A percentile compares a stretch with the other conserved stretches of the same genome.
Conservation (phyloP, 2,888 invertebrate genomes). For the Lepas anatifera region DNA sequence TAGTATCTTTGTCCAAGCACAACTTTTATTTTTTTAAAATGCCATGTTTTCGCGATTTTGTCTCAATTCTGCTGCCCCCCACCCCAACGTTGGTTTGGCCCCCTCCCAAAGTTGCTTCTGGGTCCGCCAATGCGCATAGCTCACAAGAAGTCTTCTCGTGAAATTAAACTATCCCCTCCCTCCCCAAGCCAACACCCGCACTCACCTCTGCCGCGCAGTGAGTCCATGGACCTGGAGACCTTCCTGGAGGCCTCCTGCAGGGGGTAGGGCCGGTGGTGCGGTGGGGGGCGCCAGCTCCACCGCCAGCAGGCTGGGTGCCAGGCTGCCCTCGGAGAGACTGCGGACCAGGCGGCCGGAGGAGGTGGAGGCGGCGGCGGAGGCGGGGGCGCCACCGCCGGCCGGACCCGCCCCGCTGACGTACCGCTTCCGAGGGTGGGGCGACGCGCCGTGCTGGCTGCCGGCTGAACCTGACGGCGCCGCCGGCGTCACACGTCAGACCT, state of each 20-base stretch:
- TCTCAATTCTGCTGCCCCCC: too few relatives aligned
- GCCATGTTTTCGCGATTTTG: too few relatives aligned
- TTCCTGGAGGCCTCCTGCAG: background rate
- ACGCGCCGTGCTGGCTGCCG: background rate
- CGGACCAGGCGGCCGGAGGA: constrained; percentile 16
- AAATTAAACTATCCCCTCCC: too few relatives aligned
- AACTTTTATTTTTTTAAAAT: too few relatives aligned
- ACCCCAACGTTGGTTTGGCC: too few relatives aligned
- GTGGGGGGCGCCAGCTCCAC: background rate
- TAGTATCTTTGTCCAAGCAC: too few relatives aligned
- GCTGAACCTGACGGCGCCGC: background rate
- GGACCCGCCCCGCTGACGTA: background rate
- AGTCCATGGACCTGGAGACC: background rate
- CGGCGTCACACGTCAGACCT: too few relatives aligned
- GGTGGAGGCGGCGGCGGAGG: background rate
- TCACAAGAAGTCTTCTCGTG: too few relatives aligned
- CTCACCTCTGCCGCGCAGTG: constrained; percentile 11
- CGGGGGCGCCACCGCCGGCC: background rate
- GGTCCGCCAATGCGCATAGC: too few relatives aligned
- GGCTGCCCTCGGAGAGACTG: constrained; percentile 21
- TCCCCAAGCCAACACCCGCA: too few relatives aligned
- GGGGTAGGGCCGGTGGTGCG: background rate
- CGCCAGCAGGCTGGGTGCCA: constrained; percentile 13
- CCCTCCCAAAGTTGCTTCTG: too few relatives aligned
- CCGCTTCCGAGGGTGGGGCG: background rate